Evolutionary conservation across 1,140 invertebrate species (phyloP).

Genomic region (Schmidtea mediterranea): DNA sequence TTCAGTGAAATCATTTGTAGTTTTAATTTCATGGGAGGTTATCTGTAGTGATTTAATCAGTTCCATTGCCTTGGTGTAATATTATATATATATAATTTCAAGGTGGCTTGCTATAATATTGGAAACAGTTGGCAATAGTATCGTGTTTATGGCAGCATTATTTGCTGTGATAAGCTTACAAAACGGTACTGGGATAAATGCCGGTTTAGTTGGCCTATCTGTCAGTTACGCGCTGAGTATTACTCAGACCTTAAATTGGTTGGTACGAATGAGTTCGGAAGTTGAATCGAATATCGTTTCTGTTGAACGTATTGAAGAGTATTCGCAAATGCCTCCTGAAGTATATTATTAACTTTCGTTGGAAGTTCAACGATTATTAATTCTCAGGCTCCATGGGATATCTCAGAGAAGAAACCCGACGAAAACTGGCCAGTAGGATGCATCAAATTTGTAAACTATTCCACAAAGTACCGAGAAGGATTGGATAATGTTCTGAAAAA

Average conservation of each 20-base stretch:
- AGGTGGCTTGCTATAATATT: conserved; percentile 5
- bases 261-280: conserved; percentile 71
- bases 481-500: conserved; percentile 11
- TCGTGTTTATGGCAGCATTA: conserved; percentile 59
- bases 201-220: conserved; percentile 31
- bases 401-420: too few species aligned
- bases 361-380: too few species aligned
- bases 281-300: conserved; percentile 85
- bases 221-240: conserved; percentile 31
- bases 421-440: neutral
- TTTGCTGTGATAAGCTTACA: conserved; percentile 53
- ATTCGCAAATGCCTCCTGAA: conserved; percentile 41
- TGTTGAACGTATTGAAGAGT: conserved; percentile 80
- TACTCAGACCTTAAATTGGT: conserved; percentile 56
- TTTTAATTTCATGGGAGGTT: too few species aligned
- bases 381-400: too few species aligned
- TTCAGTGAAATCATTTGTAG: too few species aligned
- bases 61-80: too few species aligned
- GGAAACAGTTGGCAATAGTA: conserved; percentile 16
- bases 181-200: conserved; percentile 5
- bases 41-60: too few species aligned
- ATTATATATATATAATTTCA: too few species aligned
- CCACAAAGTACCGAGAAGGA: conserved; percentile 12
- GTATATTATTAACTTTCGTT: conserved; percentile 10
- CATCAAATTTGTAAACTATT: conserved; percentile 1